Evolutionary conservation across 2,888 invertebrate species (phyloP).

Genomic region (Cryptocephalus moraei): DNA sequence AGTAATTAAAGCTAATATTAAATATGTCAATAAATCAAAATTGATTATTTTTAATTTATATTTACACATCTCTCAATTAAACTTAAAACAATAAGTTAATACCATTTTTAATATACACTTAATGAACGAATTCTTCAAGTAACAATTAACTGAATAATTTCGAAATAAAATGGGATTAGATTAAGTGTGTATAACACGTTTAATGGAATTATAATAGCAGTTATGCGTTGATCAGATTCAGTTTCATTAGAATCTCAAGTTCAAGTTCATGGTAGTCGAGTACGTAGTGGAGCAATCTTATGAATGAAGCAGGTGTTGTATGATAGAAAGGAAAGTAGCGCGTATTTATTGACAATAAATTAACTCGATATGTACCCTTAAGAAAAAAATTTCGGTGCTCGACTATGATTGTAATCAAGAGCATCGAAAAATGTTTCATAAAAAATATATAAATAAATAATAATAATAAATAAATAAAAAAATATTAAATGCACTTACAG

Average conservation of each 20-base stretch:
- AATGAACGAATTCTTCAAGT: background rate
- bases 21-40: too few species aligned
- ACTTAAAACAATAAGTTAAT: too few species aligned
- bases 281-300: slow-evolving; percentile 28
- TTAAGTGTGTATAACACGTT: slow-evolving; percentile 1
- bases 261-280: slow-evolving; percentile 39
- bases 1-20: too few species aligned
- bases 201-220: slow-evolving; percentile 7
- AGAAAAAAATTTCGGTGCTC: too few species aligned
- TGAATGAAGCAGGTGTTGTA: slow-evolving; percentile 26
- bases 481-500: slow-evolving; percentile 52
- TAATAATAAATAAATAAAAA: too few species aligned
- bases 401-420: too few species aligned
- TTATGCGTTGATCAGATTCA: slow-evolving; percentile 27
- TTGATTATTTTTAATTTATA: too few species aligned
- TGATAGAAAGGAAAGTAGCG: slow-evolving; percentile 31
- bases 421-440: too few species aligned
- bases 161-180: background rate
- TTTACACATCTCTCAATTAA: too few species aligned
- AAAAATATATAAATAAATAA: too few species aligned
- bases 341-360: slow-evolving; percentile 20
- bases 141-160: slow-evolving; percentile 1
- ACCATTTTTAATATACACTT: too few species aligned
- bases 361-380: slow-evolving; percentile 10
- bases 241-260: slow-evolving; percentile 38